phyloP scores from a whole-genome alignment of 2,797 vertebrate species.

The Columba guinea region DNA sequence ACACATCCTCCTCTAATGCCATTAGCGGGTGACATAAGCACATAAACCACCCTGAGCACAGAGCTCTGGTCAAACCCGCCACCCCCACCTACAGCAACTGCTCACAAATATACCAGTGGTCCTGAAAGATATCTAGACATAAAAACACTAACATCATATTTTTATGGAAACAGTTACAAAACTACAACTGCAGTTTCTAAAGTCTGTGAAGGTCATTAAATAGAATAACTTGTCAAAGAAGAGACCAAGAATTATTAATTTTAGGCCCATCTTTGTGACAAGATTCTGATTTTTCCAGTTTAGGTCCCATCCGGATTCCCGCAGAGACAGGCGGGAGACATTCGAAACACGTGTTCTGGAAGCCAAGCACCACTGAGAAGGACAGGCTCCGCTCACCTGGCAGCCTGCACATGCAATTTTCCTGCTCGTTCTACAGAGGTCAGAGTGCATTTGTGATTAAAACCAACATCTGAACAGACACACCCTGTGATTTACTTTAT shows the following conservation, averaged over 20 bases:
- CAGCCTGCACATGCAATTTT: fast-evolving
- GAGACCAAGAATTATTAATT: background rate
- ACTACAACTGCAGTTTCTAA: background rate
- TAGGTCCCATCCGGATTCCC: background rate
- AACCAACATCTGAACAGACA: background rate
- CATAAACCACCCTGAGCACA: background rate
- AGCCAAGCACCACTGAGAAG: fast-evolving
- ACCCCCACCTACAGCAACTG: background rate
- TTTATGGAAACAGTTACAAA: background rate
- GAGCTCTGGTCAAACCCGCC: background rate
- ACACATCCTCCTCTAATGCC: background rate
- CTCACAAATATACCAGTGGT: background rate
- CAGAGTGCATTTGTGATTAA: background rate
- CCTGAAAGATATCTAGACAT: background rate
- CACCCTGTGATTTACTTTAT: background rate
- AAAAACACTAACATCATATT: fast-evolving
- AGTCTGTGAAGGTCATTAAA: background rate
- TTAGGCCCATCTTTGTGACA: background rate
- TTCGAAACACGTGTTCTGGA: fast-evolving
- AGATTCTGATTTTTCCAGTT: no score
- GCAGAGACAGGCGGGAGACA: background rate
- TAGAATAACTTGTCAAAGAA: background rate
- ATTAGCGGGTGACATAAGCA: background rate
- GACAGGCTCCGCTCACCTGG: background rate
- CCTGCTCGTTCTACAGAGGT: background rate